phyloP scores from a whole-genome alignment of 2,797 vertebrate species.

The Oryzias dopingdopingensis region DNA sequence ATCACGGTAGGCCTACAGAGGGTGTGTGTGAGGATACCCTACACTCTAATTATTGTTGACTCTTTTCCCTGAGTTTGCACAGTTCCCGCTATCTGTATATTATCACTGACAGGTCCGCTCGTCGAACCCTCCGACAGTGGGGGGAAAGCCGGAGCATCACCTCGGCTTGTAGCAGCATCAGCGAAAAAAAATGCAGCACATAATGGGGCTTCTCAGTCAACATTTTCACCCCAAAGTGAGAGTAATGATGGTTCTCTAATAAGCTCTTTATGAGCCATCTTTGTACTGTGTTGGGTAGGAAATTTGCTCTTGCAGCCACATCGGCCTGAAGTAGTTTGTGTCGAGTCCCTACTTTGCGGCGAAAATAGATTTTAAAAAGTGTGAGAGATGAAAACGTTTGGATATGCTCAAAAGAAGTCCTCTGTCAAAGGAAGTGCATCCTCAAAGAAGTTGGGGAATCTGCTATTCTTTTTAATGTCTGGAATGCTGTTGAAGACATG shows the following conservation, averaged over 20 bases:
- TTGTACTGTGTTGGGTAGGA: conserved; percentile 63
- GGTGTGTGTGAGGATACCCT: conserved; percentile 46
- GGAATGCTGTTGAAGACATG: conserved; percentile 73
- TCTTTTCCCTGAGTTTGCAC: conserved; percentile 71
- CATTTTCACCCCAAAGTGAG: conserved; percentile 70
- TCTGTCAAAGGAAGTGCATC: conserved; percentile 78
- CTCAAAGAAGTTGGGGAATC: conserved; percentile 82
- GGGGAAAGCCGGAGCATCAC: conserved; percentile 61
- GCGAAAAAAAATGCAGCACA: conserved; percentile 50
- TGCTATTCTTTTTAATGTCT: conserved; percentile 83
- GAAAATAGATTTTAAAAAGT: conserved; percentile 69
- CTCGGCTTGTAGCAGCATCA: conserved; percentile 65
- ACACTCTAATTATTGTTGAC: conserved; percentile 75
- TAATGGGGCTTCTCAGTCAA: conserved; percentile 66
- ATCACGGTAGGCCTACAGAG: conserved; percentile 7
- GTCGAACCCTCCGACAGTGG: conserved; percentile 60
- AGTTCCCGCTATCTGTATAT: conserved; percentile 69
- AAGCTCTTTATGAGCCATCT: conserved; percentile 69
- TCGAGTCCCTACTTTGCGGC: conserved; percentile 64
- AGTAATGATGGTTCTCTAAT: conserved; percentile 70
- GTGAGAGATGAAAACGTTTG: conserved; percentile 77
- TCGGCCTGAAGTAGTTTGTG: conserved; percentile 71
- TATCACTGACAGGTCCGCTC: conserved; percentile 69
- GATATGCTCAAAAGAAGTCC: conserved; percentile 82
- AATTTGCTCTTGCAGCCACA: conserved; percentile 56